These are phyloP conservation scores for Trachops cirrhosus DNA, from an alignment of 2,797 vertebrate genomes.

Conservation along the genomic window DNA sequence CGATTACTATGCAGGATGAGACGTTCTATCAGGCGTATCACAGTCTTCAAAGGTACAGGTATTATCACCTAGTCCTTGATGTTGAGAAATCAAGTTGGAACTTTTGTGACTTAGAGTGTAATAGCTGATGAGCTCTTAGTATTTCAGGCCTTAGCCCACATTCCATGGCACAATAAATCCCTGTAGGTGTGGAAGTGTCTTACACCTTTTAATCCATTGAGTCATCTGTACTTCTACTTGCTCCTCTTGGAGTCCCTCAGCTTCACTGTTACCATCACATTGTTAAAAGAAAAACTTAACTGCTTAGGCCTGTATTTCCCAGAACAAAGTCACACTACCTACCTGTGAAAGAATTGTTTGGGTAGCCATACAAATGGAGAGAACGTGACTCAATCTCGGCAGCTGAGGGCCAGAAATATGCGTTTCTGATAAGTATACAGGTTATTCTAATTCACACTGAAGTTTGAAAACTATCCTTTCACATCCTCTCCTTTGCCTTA, in stretches of 20 bases:
- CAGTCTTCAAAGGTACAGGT: neutral
- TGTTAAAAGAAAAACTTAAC: neutral
- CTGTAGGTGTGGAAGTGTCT: neutral
- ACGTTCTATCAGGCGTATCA: neutral
- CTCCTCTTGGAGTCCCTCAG: neutral
- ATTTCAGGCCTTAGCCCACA: neutral
- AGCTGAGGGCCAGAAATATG: neutral
- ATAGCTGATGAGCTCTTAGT: neutral
- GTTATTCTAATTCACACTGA: neutral
- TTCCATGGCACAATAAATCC: neutral
- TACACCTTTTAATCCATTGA: neutral
- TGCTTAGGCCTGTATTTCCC: neutral
- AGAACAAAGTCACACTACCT: neutral
- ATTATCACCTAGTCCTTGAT: neutral
- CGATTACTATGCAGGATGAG: neutral
- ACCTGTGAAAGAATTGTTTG: neutral
- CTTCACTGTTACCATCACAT: neutral
- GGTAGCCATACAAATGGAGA: neutral
- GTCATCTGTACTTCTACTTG: neutral
- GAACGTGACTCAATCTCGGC: neutral
- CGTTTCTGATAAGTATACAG: neutral
- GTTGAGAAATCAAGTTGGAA: neutral
- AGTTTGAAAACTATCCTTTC: neutral
- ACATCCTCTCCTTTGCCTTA: neutral
- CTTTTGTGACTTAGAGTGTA: constrained; percentile 8